A percentile compares a stretch with the other conserved stretches of the same genome.
Evolutionary conservation across 2,113 vertebrate species (phyloP).

Genomic region (Thamnaconus septentrionalis): DNA sequence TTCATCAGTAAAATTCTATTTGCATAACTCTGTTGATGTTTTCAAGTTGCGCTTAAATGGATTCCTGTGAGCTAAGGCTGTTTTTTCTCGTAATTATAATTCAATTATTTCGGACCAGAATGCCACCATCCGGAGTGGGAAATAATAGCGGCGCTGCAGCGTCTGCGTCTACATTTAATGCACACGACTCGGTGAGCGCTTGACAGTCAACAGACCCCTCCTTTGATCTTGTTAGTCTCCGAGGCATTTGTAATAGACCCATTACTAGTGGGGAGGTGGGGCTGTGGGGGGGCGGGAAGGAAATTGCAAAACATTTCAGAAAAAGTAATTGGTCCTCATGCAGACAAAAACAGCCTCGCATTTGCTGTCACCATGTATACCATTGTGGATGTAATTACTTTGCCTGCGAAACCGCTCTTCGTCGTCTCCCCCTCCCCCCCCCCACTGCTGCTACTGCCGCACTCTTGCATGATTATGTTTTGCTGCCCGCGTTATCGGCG

Average conservation of each 20-base stretch:
- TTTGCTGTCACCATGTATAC: conserved; percentile 68
- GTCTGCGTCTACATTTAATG: not conserved
- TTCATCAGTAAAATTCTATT: no score
- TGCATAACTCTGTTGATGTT: no score
- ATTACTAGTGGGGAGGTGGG: no score
- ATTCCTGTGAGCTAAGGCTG: no score
- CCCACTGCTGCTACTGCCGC: conserved; percentile 46
- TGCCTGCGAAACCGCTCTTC: conserved; percentile 72
- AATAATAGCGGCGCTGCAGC: conserved; percentile 1
- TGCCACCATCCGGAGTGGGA: not conserved
- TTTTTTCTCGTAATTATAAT: no score
- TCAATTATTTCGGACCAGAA: no score
- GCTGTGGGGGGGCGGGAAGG: conserved; percentile 70
- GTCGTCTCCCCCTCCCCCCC: conserved; percentile 40
- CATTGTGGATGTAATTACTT: conserved; percentile 81
- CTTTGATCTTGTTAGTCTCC: conserved; percentile 77
- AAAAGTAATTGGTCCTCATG: conserved; percentile 83
- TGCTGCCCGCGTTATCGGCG: conserved; percentile 77
- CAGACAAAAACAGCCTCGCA: conserved; percentile 77
- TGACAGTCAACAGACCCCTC: conserved; percentile 42
- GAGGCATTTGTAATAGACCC: conserved; percentile 76
- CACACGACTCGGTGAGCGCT: conserved; percentile 68
- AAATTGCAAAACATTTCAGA: conserved; percentile 86
- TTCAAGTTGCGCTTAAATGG: no score
- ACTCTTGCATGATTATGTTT: conserved; percentile 70